These are phyloP conservation scores for Coracias cyanogaster DNA, from an alignment of 2,797 vertebrate species.

Conservation along the genomic window DNA sequence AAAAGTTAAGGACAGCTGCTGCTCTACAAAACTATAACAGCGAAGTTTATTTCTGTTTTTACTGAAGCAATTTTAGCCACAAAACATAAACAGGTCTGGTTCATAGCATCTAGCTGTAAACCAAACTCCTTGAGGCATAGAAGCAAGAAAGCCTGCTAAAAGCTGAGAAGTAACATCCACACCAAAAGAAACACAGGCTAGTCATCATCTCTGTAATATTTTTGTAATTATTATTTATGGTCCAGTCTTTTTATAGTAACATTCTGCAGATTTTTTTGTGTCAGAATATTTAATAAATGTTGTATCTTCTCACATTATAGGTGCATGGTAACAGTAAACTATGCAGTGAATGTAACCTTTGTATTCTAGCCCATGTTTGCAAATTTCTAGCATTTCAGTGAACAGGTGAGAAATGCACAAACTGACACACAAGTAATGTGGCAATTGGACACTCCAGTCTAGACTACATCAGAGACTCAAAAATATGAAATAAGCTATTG, in stretches of 20 bases:
- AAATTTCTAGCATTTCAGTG: slow-evolving; percentile 41
- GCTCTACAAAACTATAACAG: background rate
- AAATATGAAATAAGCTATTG: background rate
- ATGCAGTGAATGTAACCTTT: slow-evolving; percentile 16
- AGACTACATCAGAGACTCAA: background rate
- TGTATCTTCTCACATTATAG: background rate
- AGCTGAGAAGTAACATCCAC: background rate
- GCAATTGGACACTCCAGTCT: background rate
- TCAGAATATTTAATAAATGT: background rate
- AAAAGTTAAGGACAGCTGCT: background rate
- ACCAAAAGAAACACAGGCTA: background rate
- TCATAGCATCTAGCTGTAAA: background rate
- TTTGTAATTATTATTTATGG: background rate
- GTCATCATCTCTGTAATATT: background rate
- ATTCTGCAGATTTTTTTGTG: background rate
- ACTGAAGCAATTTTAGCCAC: background rate
- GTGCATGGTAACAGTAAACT: background rate
- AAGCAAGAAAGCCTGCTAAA: background rate
- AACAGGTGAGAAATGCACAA: slow-evolving; percentile 28
- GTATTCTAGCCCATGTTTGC: background rate
- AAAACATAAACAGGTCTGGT: background rate
- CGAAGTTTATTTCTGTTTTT: background rate
- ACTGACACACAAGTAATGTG: background rate
- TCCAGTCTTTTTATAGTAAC: background rate
- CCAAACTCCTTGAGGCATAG: background rate